Evolutionary conservation across 2,113 vertebrate genomes (phyloP).

Genomic region (Oxygymnocypris stewartii): DNA sequence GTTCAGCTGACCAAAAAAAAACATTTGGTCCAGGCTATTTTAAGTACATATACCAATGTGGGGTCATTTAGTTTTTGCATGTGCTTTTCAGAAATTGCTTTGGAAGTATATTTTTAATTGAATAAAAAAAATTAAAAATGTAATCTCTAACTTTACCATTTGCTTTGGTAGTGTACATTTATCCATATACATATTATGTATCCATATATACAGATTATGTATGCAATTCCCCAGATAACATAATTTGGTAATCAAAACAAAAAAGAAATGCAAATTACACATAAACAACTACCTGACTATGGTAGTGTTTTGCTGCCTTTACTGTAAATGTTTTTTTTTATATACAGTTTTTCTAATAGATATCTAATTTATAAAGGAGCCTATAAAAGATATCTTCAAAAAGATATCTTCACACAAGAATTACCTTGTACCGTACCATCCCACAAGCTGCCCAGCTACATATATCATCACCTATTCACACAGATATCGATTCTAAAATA

Average conservation of each 20-base stretch:
- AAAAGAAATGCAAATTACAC: neutral
- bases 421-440: neutral
- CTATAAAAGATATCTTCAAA: conserved; percentile 27
- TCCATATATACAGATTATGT: neutral
- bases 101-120: neutral
- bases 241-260: neutral
- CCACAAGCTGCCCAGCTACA: conserved; percentile 9
- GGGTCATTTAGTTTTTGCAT: neutral
- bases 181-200: neutral
- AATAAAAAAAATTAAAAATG: neutral
- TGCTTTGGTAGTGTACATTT: neutral
- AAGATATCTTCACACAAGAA: conserved; percentile 11
- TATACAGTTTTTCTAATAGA: neutral
- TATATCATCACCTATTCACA: neutral
- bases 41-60: neutral
- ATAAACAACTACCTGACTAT: too few relatives aligned
- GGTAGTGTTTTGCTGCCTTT: neutral
- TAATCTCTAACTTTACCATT: neutral
- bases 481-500: neutral
- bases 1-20: neutral
- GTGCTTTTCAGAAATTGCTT: neutral
- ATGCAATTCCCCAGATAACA: neutral
- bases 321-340: neutral
- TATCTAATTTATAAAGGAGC: neutral
- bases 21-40: neutral